These are phyloP conservation scores for Caenorhabditis becei DNA, from an alignment of 2,888 invertebrate genomes.

Conservation along the genomic window DNA sequence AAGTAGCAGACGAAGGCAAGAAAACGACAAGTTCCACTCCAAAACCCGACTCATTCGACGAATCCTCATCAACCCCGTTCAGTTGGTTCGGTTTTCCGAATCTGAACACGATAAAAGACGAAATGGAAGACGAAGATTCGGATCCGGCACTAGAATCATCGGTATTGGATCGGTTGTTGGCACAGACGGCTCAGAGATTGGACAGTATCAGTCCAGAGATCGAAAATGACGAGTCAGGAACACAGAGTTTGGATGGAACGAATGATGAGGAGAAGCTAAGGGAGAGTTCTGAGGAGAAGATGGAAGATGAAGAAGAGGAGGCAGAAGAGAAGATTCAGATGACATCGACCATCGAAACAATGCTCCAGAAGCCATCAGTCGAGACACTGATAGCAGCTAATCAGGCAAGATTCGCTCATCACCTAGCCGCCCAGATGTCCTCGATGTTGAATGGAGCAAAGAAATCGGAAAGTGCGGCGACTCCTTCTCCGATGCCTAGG, in stretches of 20 bases:
- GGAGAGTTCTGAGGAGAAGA: background rate
- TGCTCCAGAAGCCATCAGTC: conserved; percentile 45
- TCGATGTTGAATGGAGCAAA: conserved; percentile 50
- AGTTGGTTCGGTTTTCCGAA: conserved; percentile 54
- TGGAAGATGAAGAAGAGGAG: conserved; percentile 36
- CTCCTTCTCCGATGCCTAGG: background rate
- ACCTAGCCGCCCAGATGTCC: conserved; percentile 55
- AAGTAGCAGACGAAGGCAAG: conserved; percentile 52
- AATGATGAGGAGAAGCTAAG: conserved; percentile 18
- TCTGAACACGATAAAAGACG: conserved; percentile 44
- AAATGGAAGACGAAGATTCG: conserved; percentile 57
- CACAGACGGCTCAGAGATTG: conserved; percentile 55
- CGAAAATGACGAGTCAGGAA: conserved; percentile 69
- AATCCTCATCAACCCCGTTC: conserved; percentile 33
- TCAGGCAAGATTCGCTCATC: conserved; percentile 60
- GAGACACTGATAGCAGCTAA: conserved; percentile 58
- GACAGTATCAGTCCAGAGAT: conserved; percentile 67
- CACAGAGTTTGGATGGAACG: conserved; percentile 63
- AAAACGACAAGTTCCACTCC: conserved; percentile 3
- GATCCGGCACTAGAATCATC: conserved; percentile 55
- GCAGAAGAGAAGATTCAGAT: conserved; percentile 17
- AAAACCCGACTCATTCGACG: conserved; percentile 34
- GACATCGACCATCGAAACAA: background rate
- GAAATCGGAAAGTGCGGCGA: conserved; percentile 41
- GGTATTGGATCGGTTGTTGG: conserved; percentile 62